Evolutionary conservation across 2,888 invertebrate genomes (phyloP), one percentile per base, ranked within the genome.

Genomic region (Tetheella fluctuosa): DNA sequence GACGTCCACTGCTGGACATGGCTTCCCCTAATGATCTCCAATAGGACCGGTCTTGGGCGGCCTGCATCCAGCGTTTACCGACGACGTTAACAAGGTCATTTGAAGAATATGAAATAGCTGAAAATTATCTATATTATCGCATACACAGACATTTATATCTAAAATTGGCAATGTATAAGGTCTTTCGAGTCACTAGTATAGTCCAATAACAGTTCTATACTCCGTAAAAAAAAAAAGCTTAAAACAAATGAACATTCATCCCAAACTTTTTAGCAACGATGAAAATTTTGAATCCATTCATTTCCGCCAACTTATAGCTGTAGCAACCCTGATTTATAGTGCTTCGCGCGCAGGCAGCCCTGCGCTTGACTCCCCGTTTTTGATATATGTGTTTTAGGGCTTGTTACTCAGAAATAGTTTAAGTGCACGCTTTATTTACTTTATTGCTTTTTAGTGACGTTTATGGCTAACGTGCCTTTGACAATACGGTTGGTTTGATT

Each of bases 291-390:
- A 48, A 73, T 70, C 74, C 79, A 80, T 81, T 79, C 79, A 81
- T 80, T 71, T 79, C 71, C 61, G 62, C 65, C 70, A 69, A 74
- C 68, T 73, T 77, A 74, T 64, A 60, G 55, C 60, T 67, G 75
- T 67, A 80, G 72, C 73, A 79, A 63, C 75, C 76, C 76, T 82
- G 83, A 85, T 87, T 87, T 89, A 88, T 86, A 73, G 79, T 73
- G 73, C 48, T 71, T 77, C 80, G 69, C 74, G 73, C 70, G 63
- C 83, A 79, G 76, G n/a, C 20, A 48, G 20, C 76, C 74, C 74
- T 74, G 76, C 66, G 74, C 70, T 74, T 68, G 67, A 48, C 48
- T 48, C 48, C 20, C 67, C 72, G 75, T 73, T 78, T 85, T 83
- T 88, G 85, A 88, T 84, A 81, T 82, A 86, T 79, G 77, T 74